Evolutionary conservation across 2,797 vertebrate species (phyloP).

Genomic region (Pseudomugil tenellus): DNA sequence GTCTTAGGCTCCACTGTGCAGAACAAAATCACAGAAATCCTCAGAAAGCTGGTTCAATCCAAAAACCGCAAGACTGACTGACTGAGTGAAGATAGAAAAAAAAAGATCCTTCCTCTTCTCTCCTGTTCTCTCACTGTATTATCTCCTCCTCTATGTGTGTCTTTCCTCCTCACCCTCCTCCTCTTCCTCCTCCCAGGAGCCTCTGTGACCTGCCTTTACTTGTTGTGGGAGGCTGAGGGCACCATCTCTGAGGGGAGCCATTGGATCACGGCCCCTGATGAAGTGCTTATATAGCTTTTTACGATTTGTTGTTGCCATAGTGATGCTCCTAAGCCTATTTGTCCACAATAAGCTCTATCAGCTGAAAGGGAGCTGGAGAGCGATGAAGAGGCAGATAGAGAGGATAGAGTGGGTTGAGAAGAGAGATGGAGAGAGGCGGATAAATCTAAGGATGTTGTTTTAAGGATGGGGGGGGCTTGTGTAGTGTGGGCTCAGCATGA

Average conservation of each 20-base stretch:
- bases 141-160: conserved; percentile 27
- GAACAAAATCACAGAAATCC: conserved; percentile 22
- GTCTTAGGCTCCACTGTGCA: conserved; percentile 6
- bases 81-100: conserved; percentile 21
- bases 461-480: conserved; percentile 21
- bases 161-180: conserved; percentile 12
- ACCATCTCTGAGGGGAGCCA: conserved; percentile 62
- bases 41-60: conserved; percentile 1
- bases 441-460: conserved; percentile 45
- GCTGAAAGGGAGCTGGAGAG: conserved; percentile 72
- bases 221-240: conserved; percentile 72
- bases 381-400: conserved; percentile 75
- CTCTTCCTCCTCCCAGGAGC: conserved; percentile 61
- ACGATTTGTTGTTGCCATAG: conserved; percentile 82
- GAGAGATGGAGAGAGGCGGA: conserved; percentile 48
- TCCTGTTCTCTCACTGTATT: conserved; percentile 28
- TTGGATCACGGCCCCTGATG: conserved; percentile 64
- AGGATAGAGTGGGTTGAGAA: conserved; percentile 57
- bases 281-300: conserved; percentile 74
- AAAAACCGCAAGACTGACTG: neutral
- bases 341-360: conserved; percentile 81
- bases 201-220: conserved; percentile 70
- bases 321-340: conserved; percentile 83
- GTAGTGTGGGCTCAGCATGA: conserved; percentile 12
- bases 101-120: conserved; percentile 37